Conservation (phyloP, 2,888 invertebrate species). For the Caenorhabditis afra region DNA sequence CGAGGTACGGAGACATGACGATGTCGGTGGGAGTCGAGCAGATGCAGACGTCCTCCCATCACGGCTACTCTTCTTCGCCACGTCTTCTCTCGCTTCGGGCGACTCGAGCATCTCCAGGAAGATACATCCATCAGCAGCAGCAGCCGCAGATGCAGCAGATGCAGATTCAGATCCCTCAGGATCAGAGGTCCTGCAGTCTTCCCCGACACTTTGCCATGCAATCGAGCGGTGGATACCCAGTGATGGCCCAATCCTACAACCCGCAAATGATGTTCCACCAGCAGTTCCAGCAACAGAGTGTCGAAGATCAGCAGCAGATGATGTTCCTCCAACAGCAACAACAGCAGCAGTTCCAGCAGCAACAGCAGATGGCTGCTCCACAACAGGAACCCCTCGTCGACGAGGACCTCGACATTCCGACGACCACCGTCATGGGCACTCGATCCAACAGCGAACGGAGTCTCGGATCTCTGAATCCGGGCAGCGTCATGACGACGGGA, state of each 20-base stretch:
- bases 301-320: not conserved
- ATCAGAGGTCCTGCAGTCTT: conserved; percentile 62
- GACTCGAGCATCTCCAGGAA: conserved; percentile 62
- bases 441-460: conserved; percentile 63
- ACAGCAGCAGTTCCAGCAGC: conserved; percentile 22
- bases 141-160: not conserved
- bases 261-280: conserved; percentile 1
- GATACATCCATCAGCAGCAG: conserved; percentile 32
- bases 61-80: conserved; percentile 46
- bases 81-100: conserved; percentile 56
- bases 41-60: conserved; percentile 40
- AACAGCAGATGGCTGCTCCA: conserved; percentile 14
- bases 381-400: conserved; percentile 9
- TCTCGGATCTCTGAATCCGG: conserved; percentile 46
- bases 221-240: conserved; percentile 3
- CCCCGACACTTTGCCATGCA: conserved; percentile 57
- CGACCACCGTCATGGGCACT: conserved; percentile 66
- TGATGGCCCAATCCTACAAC: conserved; percentile 43
- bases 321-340: conserved; percentile 16
- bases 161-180: conserved; percentile 11
- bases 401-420: conserved; percentile 37
- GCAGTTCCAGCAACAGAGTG: conserved; percentile 12
- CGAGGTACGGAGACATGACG: conserved; percentile 39
- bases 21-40: conserved; percentile 39
- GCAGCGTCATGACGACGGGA: conserved; percentile 52